Percentiles rank a stretch among this genome's conserved stretches.
phyloP scores from a whole-genome alignment of 2,888 invertebrate genomes.

The Candidula unifasciata region DNA sequence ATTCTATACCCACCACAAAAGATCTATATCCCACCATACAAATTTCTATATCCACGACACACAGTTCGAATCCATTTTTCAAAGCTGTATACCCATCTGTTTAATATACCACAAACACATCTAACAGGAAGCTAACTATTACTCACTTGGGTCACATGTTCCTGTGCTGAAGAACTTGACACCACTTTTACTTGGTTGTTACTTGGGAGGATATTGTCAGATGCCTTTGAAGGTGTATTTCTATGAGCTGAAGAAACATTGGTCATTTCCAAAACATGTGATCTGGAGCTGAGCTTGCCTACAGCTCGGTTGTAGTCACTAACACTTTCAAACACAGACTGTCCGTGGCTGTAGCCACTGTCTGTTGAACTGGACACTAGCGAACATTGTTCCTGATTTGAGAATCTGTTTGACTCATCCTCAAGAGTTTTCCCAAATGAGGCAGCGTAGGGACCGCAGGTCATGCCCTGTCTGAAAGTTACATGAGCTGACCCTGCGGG shows the following conservation, averaged over 20 bases:
- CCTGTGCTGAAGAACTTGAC: constrained; percentile 34
- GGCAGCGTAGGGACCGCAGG: constrained; percentile 12
- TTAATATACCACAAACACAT: too few species aligned
- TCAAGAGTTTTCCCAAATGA: constrained; percentile 29
- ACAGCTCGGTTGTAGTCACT: constrained; percentile 48
- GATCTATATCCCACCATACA: too few species aligned
- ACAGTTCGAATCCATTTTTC: too few species aligned
- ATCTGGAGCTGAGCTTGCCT: background rate
- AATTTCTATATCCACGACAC: too few species aligned
- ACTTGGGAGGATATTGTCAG: constrained; percentile 59
- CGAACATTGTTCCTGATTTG: constrained; percentile 67
- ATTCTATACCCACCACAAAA: too few species aligned
- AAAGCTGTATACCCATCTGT: too few species aligned
- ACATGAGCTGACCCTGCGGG: background rate
- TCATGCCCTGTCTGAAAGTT: background rate
- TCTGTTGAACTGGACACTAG: constrained; percentile 76
- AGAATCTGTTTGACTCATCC: constrained; percentile 17
- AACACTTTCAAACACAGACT: constrained; percentile 65
- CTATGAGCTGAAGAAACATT: constrained; percentile 53
- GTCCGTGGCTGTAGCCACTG: constrained; percentile 74
- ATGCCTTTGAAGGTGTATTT: constrained; percentile 50
- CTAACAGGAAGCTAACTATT: background rate
- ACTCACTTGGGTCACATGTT: constrained; percentile 41
- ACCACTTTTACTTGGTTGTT: constrained; percentile 61
- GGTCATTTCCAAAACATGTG: constrained; percentile 44